Conservation (phyloP, 2,888 invertebrate genomes). For the Physocephala rufipes region DNA sequence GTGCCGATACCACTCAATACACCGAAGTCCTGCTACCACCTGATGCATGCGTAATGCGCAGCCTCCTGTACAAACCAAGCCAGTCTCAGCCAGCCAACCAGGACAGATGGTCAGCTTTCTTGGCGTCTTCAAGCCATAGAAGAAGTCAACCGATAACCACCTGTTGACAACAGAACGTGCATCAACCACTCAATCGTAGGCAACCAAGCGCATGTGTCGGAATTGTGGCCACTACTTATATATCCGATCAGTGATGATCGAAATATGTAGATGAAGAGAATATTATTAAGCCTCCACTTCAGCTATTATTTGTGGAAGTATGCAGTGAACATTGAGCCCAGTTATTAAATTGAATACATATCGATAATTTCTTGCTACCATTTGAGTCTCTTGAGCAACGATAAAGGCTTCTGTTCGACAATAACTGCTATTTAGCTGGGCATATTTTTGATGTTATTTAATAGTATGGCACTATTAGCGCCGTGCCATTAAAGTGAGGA, state of each 20-base stretch:
- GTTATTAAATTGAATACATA: slow-evolving; percentile 18
- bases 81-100: background rate
- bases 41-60: slow-evolving; percentile 26
- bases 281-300: background rate
- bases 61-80: background rate
- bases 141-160: slow-evolving; percentile 17
- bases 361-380: slow-evolving; percentile 17
- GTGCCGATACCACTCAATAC: slow-evolving; percentile 27
- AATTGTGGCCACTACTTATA: background rate
- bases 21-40: slow-evolving; percentile 7
- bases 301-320: background rate
- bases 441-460: slow-evolving; percentile 17
- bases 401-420: slow-evolving; percentile 13
- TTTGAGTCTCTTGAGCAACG: slow-evolving; percentile 4
- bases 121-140: too few relatives aligned
- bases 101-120: too few relatives aligned
- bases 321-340: background rate
- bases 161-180: slow-evolving; percentile 22
- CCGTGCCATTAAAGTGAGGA: slow-evolving; percentile 20
- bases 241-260: background rate
- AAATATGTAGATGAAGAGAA: background rate
- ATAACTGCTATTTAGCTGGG: slow-evolving; percentile 24
- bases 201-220: background rate
- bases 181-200: background rate
- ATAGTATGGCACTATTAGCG: slow-evolving; percentile 4